Evolutionary conservation across 2,113 vertebrate genomes (phyloP), one percentile per base, ranked within the genome.

Genomic region (Hassar affinis): DNA sequence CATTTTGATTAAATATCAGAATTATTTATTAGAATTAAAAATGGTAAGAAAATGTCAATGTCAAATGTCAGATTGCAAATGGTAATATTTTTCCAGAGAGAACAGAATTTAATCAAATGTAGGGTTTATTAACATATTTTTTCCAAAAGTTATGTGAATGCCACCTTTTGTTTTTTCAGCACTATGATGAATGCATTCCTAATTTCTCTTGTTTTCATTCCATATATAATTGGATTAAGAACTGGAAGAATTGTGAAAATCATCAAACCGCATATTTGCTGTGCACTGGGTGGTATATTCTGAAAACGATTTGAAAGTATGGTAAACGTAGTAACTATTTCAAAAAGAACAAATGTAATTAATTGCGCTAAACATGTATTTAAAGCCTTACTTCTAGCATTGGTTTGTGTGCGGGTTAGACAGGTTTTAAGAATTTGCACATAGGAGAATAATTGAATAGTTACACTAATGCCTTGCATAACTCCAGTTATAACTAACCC

Each of bases 221-320:
- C 86, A 82, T 87, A 87, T 30, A 88, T 81, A 18, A 88, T 45
- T 71, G 88, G 88, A 78, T 87, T 87, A 18, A 85, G 1, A n/a
- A 80, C 11, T 11, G 86, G 86, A 52, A 83, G 81, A 35, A 85
- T 6, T 33, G 68, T 78, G 2, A 78, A 78, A 81, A 81, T 68
- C 12, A 84, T 17, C 30, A 87, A 14, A 1, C 84, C 84, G 56
- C 66, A 80, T 59, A 84, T 27, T 35, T 72, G 79, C 35, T 49
- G 62, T 51, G 75, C n/a, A 57, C 54, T 80, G 20, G 68, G 35
- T 54, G 84, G 51, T 1, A 83, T 25, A 12, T 75, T 79, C 33
- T 72, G 52, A 20, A 87, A 77, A 18, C 86, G 79, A 78, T 87
- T 87, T 62, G 88, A 87, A n/a, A 84, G 17, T 7, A 86, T 45